Percentiles rank a stretch among this genome's conserved stretches.
Evolutionary conservation across 2,113 vertebrate species (phyloP).

Genomic region (Psephotus haematonotus): DNA sequence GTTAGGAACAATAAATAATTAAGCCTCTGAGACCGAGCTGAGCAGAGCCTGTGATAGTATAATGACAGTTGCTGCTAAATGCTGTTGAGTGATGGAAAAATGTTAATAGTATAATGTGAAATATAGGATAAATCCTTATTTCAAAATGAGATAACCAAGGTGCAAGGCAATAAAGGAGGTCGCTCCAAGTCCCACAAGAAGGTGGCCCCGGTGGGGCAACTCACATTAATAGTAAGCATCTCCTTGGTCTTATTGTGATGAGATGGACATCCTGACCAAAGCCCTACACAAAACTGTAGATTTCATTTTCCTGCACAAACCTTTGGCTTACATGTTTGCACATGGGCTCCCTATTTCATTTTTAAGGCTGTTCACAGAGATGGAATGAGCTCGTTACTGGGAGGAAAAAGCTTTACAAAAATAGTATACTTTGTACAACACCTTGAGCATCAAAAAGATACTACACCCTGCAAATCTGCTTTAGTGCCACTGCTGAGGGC

Average conservation of each 20-base stretch:
- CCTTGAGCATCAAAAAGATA: not conserved
- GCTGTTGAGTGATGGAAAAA: conserved; percentile 48
- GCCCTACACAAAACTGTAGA: not conserved
- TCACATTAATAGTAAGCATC: not conserved
- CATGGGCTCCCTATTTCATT: not conserved
- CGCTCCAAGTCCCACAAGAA: not conserved
- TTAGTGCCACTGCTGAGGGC: not conserved
- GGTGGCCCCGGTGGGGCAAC: not conserved
- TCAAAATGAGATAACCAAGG: not conserved
- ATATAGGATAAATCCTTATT: not conserved
- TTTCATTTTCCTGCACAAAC: not conserved
- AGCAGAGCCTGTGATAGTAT: conserved; percentile 9
- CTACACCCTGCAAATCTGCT: not conserved
- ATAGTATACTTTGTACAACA: not conserved
- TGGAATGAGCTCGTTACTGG: not conserved
- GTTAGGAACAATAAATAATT: conserved; percentile 67
- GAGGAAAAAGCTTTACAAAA: not conserved
- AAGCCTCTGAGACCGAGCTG: conserved; percentile 52
- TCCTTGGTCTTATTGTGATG: not conserved
- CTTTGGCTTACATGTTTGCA: not conserved
- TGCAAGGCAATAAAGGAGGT: not conserved
- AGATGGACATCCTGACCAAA: not conserved
- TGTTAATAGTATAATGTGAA: conserved; percentile 14
- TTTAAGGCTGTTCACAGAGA: conserved; percentile 11
- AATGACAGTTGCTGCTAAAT: conserved; percentile 51